These are phyloP conservation scores for Bothrops jararaca DNA, from an alignment of 2,113 vertebrate species.

Conservation along the genomic window DNA sequence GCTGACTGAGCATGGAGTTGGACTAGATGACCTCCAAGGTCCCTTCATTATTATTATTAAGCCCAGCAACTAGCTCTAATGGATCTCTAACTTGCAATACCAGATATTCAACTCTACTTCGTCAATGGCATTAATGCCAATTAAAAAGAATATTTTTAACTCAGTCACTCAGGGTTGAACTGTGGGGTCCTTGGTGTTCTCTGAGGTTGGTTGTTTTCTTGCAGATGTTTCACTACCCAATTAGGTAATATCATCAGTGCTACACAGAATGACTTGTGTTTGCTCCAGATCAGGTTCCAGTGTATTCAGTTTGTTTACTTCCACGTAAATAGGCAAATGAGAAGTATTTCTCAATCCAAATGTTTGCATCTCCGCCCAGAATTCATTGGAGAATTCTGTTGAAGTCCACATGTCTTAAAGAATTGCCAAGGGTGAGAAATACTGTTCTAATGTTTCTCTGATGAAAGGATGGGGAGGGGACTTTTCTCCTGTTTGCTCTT, in stretches of 20 bases:
- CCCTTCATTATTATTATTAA: too few relatives aligned
- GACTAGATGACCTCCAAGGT: too few relatives aligned
- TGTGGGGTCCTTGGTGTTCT: not conserved
- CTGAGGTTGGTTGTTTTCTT: not conserved
- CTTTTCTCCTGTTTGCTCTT: not conserved
- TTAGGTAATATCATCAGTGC: not conserved
- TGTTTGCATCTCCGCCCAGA: not conserved
- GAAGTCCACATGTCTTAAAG: not conserved
- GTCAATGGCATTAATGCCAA: not conserved
- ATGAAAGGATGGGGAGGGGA: not conserved
- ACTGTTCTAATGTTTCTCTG: not conserved
- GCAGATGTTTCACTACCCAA: not conserved
- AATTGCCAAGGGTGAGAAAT: not conserved
- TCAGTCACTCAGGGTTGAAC: too few relatives aligned
- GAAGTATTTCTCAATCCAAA: not conserved
- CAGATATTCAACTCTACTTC: not conserved
- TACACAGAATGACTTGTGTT: not conserved
- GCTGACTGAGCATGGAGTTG: too few relatives aligned
- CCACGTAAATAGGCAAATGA: not conserved
- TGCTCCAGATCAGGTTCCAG: not conserved
- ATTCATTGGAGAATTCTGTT: not conserved
- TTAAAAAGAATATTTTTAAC: too few relatives aligned
- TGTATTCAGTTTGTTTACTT: not conserved
- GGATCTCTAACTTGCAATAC: not conserved
- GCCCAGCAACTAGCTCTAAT: not conserved